Evolutionary conservation across 2,888 invertebrate species (phyloP), one percentile per base, ranked within the genome.

Genomic region (Polyommatus iphigenia): DNA sequence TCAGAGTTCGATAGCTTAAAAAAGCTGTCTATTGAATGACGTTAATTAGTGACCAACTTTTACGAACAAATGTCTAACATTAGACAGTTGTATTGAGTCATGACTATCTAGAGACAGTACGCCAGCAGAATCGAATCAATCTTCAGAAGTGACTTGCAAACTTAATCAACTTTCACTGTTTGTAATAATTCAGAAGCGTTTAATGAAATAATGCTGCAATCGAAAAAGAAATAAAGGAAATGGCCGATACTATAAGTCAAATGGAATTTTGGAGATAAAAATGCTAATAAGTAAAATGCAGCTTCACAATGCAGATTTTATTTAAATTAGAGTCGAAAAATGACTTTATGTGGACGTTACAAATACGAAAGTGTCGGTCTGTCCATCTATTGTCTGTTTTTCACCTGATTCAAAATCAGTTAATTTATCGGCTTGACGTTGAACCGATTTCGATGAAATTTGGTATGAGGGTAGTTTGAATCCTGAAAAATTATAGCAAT

Each of bases 91-190:
- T 32, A 67, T 29, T 29, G 29, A 67, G 67, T 67, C 67, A 67
- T 15, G 32, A 18, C 18, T 67, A 67, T 67, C 46, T 73, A 24
- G 46, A 73, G 41, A 46, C 46, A 73, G 73, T 24, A 46, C 41
- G 73, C 73, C 24, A 73, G 73, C 20, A 73, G 46, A 46, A 46
- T 73, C 73, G 46, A 73, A 73, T 73, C 73, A 73, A 73, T 73
- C 41, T 41, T 20, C 41, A 73, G 15, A 20, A 46, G 20, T 73
- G 73, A 73, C 73, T 73, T 41, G 73, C 73, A 41, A 15, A 29
- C 67, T 29, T 67, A 15, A 67, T 67, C 29, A 67, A 67, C 67
- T 67, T 67, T 67, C 29, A 29, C 67, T 67, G 67, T 5, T 67
- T 67, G 54, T 76, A 18, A 24, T 75, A 54, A 76, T 59, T 59